Percentiles rank a stretch among this genome's conserved stretches.
Evolutionary conservation across 1,140 invertebrate species (phyloP).

Genomic region (Pollicipes pollicipes): DNA sequence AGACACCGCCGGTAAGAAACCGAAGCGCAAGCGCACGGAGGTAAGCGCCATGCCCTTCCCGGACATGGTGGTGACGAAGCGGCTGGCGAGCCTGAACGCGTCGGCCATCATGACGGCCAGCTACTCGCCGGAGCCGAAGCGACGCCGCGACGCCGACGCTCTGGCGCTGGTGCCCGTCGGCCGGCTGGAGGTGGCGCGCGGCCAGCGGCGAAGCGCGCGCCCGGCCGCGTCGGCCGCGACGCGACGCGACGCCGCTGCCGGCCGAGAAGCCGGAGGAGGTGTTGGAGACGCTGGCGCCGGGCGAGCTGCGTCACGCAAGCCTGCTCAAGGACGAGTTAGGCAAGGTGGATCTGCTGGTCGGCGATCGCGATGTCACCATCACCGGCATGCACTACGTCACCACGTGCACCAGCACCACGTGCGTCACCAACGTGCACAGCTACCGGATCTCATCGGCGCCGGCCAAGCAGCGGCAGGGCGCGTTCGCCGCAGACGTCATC

Average conservation of each 20-base stretch:
- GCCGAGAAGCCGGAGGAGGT: not conserved
- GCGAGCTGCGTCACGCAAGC: too few species aligned
- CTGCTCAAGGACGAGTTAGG: not conserved
- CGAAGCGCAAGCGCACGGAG: slow-evolving; percentile 17
- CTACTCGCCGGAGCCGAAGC: slow-evolving; percentile 45
- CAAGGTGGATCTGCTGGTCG: not conserved
- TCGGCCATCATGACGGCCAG: slow-evolving; percentile 78
- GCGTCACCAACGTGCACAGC: slow-evolving; percentile 5
- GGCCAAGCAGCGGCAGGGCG: not conserved
- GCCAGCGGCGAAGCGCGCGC: not conserved
- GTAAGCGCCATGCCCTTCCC: slow-evolving; percentile 48
- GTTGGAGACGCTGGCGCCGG: not conserved
- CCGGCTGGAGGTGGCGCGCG: too few species aligned
- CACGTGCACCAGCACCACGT: not conserved
- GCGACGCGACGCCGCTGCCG: not conserved
- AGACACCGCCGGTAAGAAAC: too few species aligned
- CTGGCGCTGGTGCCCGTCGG: not conserved
- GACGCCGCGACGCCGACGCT: not conserved
- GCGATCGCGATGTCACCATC: not conserved
- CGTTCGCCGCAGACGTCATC: not conserved
- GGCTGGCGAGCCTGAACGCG: slow-evolving; percentile 84
- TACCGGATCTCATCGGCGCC: not conserved
- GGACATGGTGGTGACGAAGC: slow-evolving; percentile 56
- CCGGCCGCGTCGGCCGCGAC: too few species aligned
- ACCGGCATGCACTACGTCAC: slow-evolving; percentile 2